Base-by-base conservation (phyloP, 2,888 invertebrate species). In the Apamea anceps region DNA sequence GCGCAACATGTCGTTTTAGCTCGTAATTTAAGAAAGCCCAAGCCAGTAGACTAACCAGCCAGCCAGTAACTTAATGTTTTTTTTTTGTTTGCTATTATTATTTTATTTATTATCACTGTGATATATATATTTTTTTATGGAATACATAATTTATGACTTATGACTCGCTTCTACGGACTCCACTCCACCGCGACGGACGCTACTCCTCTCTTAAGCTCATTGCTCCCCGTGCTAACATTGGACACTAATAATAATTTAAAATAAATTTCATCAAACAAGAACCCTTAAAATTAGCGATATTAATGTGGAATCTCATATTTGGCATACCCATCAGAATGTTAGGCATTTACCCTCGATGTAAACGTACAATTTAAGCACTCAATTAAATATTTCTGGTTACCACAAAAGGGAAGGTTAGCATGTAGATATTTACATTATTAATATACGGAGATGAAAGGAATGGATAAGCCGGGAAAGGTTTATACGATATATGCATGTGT, bases 361-460 rank as follows among this genome's bases (percentile, higher is more conserved):
- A 72, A 48, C 67, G 71, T 79, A 77, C 45, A 85, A 80, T 75
- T 72, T 87, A 79, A 75, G 75, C 65, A 85, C 85, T 80, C 80
- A 80, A 87, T 87, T 85, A 85, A 87, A 85, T 85, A 85, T 85
- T 87, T 85, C 88, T 77, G 85, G 75, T 87, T 54, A 85, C 85
- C 88, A 80, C 85, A 85, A 73, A 85, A 67, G 75, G 81, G 73
- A 75, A 75, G 75, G 66, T 72, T 80, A 63, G 81, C 73, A 66
- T 85, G 81, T 60, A 73, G 72, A 75, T 80, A 87, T 87, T 87
- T 80, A 75, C 75, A 84, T 85, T 80, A 85, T 77, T 85, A 87
- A 85, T 85, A 77, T 67, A 65, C 25, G n/a, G 32, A 85, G 77
- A 85, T 85, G 72, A 80, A 78, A 87, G 85, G 85, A 62, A 75